These are phyloP conservation scores for Ceratina calcarata DNA, from an alignment of 1,140 invertebrate genomes.

Conservation along the genomic window DNA sequence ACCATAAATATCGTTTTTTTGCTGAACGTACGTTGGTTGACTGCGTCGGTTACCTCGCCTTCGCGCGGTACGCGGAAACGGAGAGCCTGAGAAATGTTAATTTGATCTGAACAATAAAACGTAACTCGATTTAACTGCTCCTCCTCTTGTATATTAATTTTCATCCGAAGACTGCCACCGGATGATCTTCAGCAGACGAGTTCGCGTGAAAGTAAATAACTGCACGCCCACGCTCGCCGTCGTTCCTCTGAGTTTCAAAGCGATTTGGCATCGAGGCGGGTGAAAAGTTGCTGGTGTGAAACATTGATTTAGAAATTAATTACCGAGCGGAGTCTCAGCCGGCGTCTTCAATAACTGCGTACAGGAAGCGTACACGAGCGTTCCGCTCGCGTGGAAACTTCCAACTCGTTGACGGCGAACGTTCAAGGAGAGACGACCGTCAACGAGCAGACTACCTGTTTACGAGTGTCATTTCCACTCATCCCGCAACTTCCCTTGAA, in stretches of 20 bases:
- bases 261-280: neutral
- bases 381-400: neutral
- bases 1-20: conserved; percentile 27
- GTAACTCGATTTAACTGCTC: too few relatives aligned
- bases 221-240: neutral
- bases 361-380: neutral
- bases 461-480: too few relatives aligned
- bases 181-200: too few relatives aligned
- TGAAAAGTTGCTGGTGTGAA: neutral
- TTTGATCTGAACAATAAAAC: neutral
- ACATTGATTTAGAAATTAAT: conserved; percentile 14
- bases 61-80: too few relatives aligned
- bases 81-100: neutral
- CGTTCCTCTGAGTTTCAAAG: neutral
- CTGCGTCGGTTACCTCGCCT: conserved; percentile 3
- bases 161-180: too few relatives aligned
- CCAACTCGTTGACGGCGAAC: neutral
- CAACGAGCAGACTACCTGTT: neutral
- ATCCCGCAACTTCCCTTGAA: conserved; percentile 10
- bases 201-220: too few relatives aligned
- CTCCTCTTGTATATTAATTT: too few relatives aligned
- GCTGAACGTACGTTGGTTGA: neutral
- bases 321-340: conserved; percentile 3
- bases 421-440: neutral
- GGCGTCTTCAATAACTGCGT: neutral